Evolutionary conservation across 1,140 invertebrate genomes (phyloP).

Genomic region (Megathymus violae): DNA sequence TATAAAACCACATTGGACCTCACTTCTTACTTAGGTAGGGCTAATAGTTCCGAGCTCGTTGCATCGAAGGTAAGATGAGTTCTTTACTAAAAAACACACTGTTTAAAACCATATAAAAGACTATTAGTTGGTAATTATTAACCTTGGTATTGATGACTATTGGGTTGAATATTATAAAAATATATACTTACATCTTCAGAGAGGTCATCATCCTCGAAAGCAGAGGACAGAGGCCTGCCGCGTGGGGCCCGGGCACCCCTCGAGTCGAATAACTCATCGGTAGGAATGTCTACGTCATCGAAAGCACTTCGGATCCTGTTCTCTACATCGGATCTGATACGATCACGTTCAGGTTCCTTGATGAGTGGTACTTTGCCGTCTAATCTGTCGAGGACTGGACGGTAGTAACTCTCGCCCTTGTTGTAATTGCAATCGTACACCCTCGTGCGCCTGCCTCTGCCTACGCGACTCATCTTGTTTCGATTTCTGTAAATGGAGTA

Average conservation of each 20-base stretch:
- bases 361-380: constrained; percentile 87
- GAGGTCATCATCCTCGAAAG: constrained; percentile 77
- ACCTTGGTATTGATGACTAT: no score
- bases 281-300: constrained; percentile 72
- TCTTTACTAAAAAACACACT: no score
- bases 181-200: constrained; percentile 73
- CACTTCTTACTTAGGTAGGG: no score
- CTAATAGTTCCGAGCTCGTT: no score
- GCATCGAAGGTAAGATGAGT: no score
- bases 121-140: no score
- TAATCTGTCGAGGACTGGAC: constrained; percentile 88
- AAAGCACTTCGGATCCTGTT: constrained; percentile 82
- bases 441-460: constrained; percentile 87
- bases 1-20: no score
- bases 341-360: constrained; percentile 67
- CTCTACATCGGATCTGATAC: constrained; percentile 68
- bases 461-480: constrained; percentile 67
- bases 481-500: constrained; percentile 35
- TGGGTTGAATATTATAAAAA: background rate
- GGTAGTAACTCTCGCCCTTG: constrained; percentile 91
- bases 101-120: no score
- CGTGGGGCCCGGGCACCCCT: constrained; percentile 74
- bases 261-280: constrained; percentile 76
- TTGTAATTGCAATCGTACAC: constrained; percentile 92
- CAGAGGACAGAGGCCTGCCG: constrained; percentile 72